These are phyloP conservation scores for Rhinella marina DNA, from an alignment of 2,797 vertebrate species.

Conservation along the genomic window DNA sequence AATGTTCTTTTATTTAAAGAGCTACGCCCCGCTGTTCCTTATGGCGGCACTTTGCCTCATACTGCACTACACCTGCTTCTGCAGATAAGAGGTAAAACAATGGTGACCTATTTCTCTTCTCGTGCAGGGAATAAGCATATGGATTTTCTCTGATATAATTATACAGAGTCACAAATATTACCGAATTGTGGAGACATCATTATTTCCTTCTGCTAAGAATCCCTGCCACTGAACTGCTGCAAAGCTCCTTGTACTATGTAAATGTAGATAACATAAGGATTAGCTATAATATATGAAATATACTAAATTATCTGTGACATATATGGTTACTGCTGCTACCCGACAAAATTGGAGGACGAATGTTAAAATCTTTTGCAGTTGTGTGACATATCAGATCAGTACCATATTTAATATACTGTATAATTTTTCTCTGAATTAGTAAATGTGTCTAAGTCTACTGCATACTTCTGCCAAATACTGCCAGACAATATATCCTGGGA, in stretches of 20 bases:
- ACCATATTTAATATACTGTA: background rate
- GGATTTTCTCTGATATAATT: slow-evolving; percentile 30
- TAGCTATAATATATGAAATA: slow-evolving; percentile 11
- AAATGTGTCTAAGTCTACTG: background rate
- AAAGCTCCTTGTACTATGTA: background rate
- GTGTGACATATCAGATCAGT: background rate
- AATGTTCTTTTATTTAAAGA: slow-evolving; percentile 38
- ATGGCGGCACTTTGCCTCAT: background rate
- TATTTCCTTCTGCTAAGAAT: slow-evolving; percentile 12
- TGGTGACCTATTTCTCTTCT: slow-evolving; percentile 34
- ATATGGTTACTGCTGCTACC: background rate
- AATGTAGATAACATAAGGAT: background rate
- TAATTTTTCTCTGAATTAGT: background rate
- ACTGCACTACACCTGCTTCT: background rate
- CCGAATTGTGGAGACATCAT: background rate
- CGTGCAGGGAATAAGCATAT: slow-evolving; percentile 15
- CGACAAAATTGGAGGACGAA: background rate
- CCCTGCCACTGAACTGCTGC: background rate
- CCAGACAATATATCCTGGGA: background rate
- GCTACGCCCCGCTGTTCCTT: slow-evolving; percentile 13
- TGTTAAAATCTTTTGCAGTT: background rate
- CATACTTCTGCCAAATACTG: background rate
- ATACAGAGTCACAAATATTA: background rate
- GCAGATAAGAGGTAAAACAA: slow-evolving; percentile 11
- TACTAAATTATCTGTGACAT: background rate